These are phyloP conservation scores for Panzeria rudis DNA, from an alignment of 2,888 invertebrate species.

Conservation along the genomic window DNA sequence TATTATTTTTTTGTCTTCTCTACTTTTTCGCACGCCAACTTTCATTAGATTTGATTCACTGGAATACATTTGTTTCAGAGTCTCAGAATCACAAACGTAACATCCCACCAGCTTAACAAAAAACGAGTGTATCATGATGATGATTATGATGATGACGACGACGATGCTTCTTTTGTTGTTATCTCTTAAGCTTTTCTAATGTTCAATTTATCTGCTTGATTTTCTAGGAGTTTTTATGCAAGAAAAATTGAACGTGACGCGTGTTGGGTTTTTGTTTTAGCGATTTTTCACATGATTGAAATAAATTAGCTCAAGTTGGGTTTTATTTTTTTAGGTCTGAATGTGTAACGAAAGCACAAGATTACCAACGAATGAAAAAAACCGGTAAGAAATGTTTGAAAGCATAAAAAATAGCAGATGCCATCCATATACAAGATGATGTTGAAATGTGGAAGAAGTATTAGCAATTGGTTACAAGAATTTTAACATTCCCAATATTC, in stretches of 20 bases:
- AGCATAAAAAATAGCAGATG: slow-evolving; percentile 19
- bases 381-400: slow-evolving; percentile 40
- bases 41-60: slow-evolving; percentile 59
- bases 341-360: neutral
- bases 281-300: slow-evolving; percentile 65
- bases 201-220: slow-evolving; percentile 51
- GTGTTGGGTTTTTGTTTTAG: slow-evolving; percentile 39
- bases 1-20: slow-evolving; percentile 1
- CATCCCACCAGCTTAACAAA: slow-evolving; percentile 14
- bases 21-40: slow-evolving; percentile 66
- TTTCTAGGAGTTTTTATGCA: slow-evolving; percentile 51
- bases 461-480: slow-evolving; percentile 39
- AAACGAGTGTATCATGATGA: slow-evolving; percentile 4
- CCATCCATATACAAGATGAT: neutral
- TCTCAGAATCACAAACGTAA: slow-evolving; percentile 33
- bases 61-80: slow-evolving; percentile 43
- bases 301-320: slow-evolving; percentile 65
- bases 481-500: slow-evolving; percentile 37
- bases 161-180: slow-evolving; percentile 40
- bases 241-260: slow-evolving; percentile 37
- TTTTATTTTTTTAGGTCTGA: slow-evolving; percentile 40
- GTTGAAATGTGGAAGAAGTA: slow-evolving; percentile 17
- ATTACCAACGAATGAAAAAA: slow-evolving; percentile 1
- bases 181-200: slow-evolving; percentile 62
- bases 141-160: slow-evolving; percentile 14